phyloP scores from a whole-genome alignment of 2,113 vertebrate genomes.

The Pithys albifrons region DNA sequence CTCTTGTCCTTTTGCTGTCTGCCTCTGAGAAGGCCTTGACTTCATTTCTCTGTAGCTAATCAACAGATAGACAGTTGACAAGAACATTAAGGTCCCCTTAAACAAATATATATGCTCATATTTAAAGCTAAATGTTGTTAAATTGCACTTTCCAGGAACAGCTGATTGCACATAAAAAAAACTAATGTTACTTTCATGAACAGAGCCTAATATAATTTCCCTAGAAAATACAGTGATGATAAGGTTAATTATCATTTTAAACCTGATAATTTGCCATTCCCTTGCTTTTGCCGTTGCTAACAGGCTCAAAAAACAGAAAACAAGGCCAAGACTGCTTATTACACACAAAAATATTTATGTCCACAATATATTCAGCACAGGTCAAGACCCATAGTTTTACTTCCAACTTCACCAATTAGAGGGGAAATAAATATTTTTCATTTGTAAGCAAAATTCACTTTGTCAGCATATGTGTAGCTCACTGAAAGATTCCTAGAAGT shows the following conservation, averaged over 20 bases:
- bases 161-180: conserved; percentile 38
- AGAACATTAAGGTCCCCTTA: not conserved
- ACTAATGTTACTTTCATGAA: conserved; percentile 22
- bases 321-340: conserved; percentile 35
- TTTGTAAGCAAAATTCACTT: conserved; percentile 57
- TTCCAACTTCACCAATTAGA: conserved; percentile 71
- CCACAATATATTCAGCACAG: conserved; percentile 67
- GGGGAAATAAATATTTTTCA: conserved; percentile 71
- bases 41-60: not conserved
- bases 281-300: conserved; percentile 59
- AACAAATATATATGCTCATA: not conserved
- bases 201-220: conserved; percentile 16
- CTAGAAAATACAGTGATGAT: conserved; percentile 46
- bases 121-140: not conserved
- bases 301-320: conserved; percentile 10
- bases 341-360: conserved; percentile 65
- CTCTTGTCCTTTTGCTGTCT: not conserved
- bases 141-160: not conserved
- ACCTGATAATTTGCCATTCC: conserved; percentile 34
- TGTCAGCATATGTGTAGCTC: conserved; percentile 6
- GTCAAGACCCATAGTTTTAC: conserved; percentile 50
- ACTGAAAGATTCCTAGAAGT: conserved; percentile 50
- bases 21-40: not conserved
- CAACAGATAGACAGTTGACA: not conserved
- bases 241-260: conserved; percentile 67